Evolutionary conservation across 2,888 invertebrate genomes (phyloP).

Genomic region (Drosophila pegasa): DNA sequence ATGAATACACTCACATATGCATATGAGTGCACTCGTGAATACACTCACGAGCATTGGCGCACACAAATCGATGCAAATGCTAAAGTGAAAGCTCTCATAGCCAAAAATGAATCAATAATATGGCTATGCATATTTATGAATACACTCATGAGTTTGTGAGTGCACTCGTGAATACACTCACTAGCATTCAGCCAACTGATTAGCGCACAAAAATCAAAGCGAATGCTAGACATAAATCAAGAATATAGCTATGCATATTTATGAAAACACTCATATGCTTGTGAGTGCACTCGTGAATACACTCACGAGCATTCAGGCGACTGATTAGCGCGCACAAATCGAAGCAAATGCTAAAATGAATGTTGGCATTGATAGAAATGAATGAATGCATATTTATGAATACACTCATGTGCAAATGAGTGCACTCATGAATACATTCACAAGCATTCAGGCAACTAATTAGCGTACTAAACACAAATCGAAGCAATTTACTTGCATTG

Average conservation of each 20-base stretch:
- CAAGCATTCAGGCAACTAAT: constrained; percentile 21
- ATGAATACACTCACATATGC: no score
- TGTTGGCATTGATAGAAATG: background rate
- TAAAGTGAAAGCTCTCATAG: no score
- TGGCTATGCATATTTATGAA: constrained; percentile 6
- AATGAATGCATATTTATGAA: constrained; percentile 7
- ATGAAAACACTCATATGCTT: no score
- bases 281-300: constrained; percentile 8
- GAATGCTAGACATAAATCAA: constrained; percentile 10
- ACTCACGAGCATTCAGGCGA: no score
- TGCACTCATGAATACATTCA: constrained; percentile 25
- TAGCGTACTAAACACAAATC: constrained; percentile 18
- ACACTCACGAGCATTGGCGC: no score
- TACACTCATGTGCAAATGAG: constrained; percentile 8
- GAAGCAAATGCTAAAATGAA: no score
- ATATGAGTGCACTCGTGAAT: constrained; percentile 7
- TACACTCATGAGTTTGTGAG: constrained; percentile 6
- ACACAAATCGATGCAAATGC: no score
- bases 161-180: constrained; percentile 19
- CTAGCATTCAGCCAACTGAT: constrained; percentile 22
- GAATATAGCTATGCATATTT: no score
- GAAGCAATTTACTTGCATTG: constrained; percentile 20
- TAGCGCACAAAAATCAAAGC: constrained; percentile 16
- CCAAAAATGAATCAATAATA: no score
- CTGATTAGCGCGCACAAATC: no score